Conservation (phyloP, 2,888 invertebrate species). For the Serrognathus titanus region DNA sequence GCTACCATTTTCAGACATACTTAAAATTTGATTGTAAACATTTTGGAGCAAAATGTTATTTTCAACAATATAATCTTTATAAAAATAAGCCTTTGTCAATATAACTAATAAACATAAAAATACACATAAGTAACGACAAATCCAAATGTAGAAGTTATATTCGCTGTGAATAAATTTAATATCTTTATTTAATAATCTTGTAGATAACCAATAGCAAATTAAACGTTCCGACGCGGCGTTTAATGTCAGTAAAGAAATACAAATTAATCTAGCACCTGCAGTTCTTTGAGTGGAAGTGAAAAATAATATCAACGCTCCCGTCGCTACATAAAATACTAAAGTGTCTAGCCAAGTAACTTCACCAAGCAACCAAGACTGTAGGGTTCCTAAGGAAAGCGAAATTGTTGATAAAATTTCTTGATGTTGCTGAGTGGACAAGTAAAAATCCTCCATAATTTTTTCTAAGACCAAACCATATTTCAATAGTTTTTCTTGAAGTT, state of each 20-base stretch:
- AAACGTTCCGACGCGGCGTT: conserved; percentile 53
- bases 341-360: conserved; percentile 64
- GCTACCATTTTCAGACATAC: conserved; percentile 14
- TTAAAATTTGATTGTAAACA: conserved; percentile 45
- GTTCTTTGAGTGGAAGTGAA: conserved; percentile 57
- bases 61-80: conserved; percentile 46
- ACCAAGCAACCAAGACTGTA: conserved; percentile 60
- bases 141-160: conserved; percentile 49
- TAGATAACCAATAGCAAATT: conserved; percentile 31
- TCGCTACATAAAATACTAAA: conserved; percentile 56
- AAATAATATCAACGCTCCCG: conserved; percentile 53
- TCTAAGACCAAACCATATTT: conserved; percentile 54
- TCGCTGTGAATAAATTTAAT: conserved; percentile 39
- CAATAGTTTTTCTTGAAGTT: conserved; percentile 52
- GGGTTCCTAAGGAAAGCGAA: conserved; percentile 53
- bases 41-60: conserved; percentile 48
- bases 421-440: conserved; percentile 55
- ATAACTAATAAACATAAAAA: conserved; percentile 40
- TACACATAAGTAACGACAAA: conserved; percentile 47
- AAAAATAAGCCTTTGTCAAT: conserved; percentile 40
- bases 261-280: conserved; percentile 53
- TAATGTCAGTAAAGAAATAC: conserved; percentile 53
- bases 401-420: conserved; percentile 55
- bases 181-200: conserved; percentile 25
- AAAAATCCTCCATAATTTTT: conserved; percentile 51